Evolutionary conservation across 2,797 vertebrate genomes (phyloP), one percentile per base, ranked within the genome.

Genomic region (Etheostoma nigrum): DNA sequence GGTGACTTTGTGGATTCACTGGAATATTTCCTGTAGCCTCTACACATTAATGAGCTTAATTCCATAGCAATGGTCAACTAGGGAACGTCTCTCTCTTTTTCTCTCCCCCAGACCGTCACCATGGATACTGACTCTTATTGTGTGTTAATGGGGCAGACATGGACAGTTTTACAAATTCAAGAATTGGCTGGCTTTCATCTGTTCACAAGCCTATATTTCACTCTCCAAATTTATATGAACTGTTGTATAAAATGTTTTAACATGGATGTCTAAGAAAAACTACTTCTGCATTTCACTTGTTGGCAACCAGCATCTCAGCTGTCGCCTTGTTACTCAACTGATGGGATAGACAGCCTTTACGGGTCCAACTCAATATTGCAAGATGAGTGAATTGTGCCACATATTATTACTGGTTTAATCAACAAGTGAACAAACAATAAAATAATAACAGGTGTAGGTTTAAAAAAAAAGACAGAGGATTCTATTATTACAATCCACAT

Each of bases 21-120:
- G 84, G 72, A 40, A 88, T 81, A 69, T 76, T 80, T 82, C 25
- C 72, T 68, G 25, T 55, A 74, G 76, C 59, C 72, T 64, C 23
- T 48, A 78, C 57, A 82, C 78, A 82, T 87, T 89, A 91, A 89
- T 84, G 76, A 87, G 79, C 74, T 85, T 87, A 87, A 90, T 90
- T 90, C 86, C 79, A 86, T 85, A 65, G 73, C 72, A 80, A 79
- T 78, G 59, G 67, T 67, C 67, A 76, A 71, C 79, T 33, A 52
- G 74, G 85, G 70, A 80, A 86, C 21, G 21, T 30, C 30, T 30
- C 30, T 30, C 30, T 90, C 53, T 72, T 21, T 74, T 52, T 76
- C 55, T 70, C 74, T 67, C 79, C 23, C 42, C 40, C 68, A 70
- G 59, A 81, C 76, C 18, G 13, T 89, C 87, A 88, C 84, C 86